These are phyloP conservation scores for Bombyx mori DNA, from an alignment of 1,140 invertebrate species.

Conservation along the genomic window ASM3026992v2 NC_085117.1:14133501-14134000, in stretches of 20 bases:
- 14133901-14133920: constrained; percentile 29
- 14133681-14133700: constrained; percentile 74
- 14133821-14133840: constrained; percentile 48
- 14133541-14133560: not conserved
- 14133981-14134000: constrained; percentile 55
- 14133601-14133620: constrained; percentile 29
- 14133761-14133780: constrained; percentile 66
- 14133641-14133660: constrained; percentile 67
- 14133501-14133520: constrained; percentile 17
- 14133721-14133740: constrained; percentile 72
- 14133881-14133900: constrained; percentile 42
- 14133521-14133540: constrained; percentile 1
- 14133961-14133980: constrained; percentile 58
- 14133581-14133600: constrained; percentile 32
- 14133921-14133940: constrained; percentile 49
- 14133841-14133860: constrained; percentile 50
- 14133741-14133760: constrained; percentile 56
- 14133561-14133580: constrained; percentile 21
- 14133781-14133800: constrained; percentile 66
- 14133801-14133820: constrained; percentile 58
- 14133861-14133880: constrained; percentile 36
- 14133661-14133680: constrained; percentile 71
- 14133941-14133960: constrained; percentile 40
- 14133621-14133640: constrained; percentile 30
- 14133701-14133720: constrained; percentile 74